These are phyloP conservation scores for Megalops atlanticus DNA, from an alignment of 2,113 vertebrate species.

Conservation along the genomic window DNA sequence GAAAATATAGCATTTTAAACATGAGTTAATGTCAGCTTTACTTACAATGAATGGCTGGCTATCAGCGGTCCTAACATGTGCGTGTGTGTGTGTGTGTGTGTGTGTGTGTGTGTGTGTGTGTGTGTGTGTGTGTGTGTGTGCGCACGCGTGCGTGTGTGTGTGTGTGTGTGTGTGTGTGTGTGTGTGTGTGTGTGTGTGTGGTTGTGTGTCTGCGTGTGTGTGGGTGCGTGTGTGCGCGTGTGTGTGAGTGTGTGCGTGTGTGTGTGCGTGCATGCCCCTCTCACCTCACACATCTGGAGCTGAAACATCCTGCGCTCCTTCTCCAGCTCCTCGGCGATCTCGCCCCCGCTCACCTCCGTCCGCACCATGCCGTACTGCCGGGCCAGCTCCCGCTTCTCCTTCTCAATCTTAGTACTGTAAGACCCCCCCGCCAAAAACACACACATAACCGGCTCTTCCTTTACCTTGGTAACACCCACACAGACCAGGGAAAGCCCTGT, in stretches of 20 bases:
- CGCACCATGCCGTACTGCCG: conserved; percentile 70
- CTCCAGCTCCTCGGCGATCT: conserved; percentile 71
- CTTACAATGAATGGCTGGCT: no score
- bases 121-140: no score
- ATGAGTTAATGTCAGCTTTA: no score
- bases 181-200: background rate
- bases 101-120: no score
- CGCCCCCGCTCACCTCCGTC: conserved; percentile 63
- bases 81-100: background rate
- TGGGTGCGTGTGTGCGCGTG: background rate
- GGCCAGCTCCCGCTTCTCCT: conserved; percentile 68
- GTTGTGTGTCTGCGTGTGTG: background rate
- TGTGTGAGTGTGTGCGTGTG: background rate
- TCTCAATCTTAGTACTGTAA: conserved; percentile 67
- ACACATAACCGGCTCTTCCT: background rate
- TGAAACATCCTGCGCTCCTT: conserved; percentile 72
- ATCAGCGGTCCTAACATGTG: no score
- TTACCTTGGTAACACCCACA: background rate
- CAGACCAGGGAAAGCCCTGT: no score
- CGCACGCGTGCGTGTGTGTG: background rate
- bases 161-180: background rate
- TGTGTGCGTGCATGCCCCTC: background rate
- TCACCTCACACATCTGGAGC: conserved; percentile 73
- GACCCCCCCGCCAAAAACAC: background rate
- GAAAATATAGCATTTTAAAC: no score